Base-by-base conservation (phyloP, 2,797 vertebrate genomes). In the Neoniphon sammara region DNA sequence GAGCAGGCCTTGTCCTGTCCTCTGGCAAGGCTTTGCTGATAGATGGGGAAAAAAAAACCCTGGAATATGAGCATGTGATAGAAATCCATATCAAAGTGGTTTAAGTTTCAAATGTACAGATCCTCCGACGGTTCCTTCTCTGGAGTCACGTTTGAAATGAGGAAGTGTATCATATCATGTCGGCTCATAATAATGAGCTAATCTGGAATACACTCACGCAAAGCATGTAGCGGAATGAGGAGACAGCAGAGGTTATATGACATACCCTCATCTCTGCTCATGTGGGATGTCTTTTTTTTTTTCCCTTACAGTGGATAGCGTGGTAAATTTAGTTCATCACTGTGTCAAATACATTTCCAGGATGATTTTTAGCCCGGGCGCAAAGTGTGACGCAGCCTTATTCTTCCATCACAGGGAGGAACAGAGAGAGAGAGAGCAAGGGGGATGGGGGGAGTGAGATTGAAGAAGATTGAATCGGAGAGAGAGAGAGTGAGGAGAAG, bases 271-370 rank as follows among this genome's bases (percentile, higher is more conserved):
- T 56, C 21, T 66, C 70, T 23, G 9, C 56, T 63, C n/a, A 1
- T 50, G 49, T 66, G 59, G 25, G 25, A 61, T 39, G 56, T 70
- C 8, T 59, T 30, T 57, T 68, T 10, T 27, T 49, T 72, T 47
- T 49, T 47, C 14, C 39, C 63, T 67, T 42, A 31, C 71, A 77
- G 61, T 55, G 58, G 70, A 70, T 59, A 46, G 47, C 79, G 72
- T 82, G 74, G 71, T 81, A 69, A 82, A 87, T 84, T 67, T 80
- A 70, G 49, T 86, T 84, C 44, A 87, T 84, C 73, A 53, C 85
- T 84, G 80, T 83, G 80, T 73, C 87, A 87, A 89, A 91, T 85
- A 79, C 62, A 56, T 89, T 83, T 81, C 80, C 68, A 64, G 72
- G 62, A 72, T 81, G 79, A 78, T 84, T 82, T 81, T 85, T 52